These are phyloP conservation scores for Epinephelus cyanopodus DNA, from an alignment of 2,113 vertebrate species.

Conservation along the genomic window DNA sequence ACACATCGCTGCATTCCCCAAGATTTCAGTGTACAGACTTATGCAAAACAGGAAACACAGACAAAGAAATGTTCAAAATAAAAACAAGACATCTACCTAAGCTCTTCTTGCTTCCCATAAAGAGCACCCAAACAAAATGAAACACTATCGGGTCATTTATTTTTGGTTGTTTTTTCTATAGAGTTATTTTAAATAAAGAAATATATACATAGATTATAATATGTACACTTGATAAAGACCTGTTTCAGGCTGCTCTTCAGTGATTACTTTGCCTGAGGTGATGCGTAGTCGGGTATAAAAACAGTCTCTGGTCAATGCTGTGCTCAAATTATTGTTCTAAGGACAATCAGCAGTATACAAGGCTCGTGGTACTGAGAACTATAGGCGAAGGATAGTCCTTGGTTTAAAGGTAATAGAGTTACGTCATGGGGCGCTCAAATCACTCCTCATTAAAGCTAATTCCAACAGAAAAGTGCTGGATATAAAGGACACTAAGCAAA, in stretches of 20 bases:
- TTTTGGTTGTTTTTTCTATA: constrained; percentile 38
- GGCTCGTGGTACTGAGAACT: constrained; percentile 25
- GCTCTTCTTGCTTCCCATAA: constrained; percentile 25
- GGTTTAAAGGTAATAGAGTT: constrained; percentile 35
- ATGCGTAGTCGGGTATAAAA: constrained; percentile 59
- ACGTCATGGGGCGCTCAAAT: constrained; percentile 17
- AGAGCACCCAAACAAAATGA: constrained; percentile 38
- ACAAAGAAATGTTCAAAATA: constrained; percentile 31
- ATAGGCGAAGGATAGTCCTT: constrained; percentile 17
- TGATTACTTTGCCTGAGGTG: constrained; percentile 70
- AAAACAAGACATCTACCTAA: constrained; percentile 15
- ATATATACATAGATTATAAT: constrained; percentile 79
- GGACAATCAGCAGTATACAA: constrained; percentile 59
- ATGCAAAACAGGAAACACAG: constrained; percentile 49
- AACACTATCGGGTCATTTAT: constrained; percentile 45
- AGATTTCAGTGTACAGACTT: constrained; percentile 81
- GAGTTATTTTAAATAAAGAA: constrained; percentile 82
- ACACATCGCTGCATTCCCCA: not conserved
- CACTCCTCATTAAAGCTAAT: constrained; percentile 3
- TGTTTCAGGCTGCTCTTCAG: constrained; percentile 61
- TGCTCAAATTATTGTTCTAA: constrained; percentile 56
- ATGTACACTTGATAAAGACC: constrained; percentile 73
- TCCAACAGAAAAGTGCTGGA: constrained; percentile 10
- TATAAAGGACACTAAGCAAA: constrained; percentile 5
- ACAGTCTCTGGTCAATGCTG: constrained; percentile 62